Conservation (phyloP, 1,140 invertebrate species). For the Andrena cerasifolii region DNA sequence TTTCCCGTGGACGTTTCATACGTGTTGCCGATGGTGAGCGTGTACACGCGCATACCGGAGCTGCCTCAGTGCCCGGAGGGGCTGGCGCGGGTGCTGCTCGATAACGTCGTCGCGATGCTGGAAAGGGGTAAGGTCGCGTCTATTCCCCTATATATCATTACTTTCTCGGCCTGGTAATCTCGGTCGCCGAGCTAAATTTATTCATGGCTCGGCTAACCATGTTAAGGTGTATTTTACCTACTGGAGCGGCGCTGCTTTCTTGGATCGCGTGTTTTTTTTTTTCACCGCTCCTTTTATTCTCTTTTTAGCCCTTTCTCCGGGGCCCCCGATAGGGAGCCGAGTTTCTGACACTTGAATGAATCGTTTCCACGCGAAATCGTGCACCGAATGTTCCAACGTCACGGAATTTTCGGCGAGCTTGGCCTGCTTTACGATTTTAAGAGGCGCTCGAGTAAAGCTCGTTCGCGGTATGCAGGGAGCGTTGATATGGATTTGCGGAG, state of each 20-base stretch:
- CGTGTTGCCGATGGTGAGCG: constrained; percentile 24
- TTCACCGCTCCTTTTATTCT: fast-evolving
- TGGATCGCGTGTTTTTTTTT: not conserved
- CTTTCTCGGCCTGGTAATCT: constrained; percentile 62
- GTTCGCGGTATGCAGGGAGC: no score
- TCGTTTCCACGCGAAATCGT: no score
- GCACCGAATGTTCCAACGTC: no score
- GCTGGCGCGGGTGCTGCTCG: constrained; percentile 17
- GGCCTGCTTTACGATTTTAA: no score
- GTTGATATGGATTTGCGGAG: no score
- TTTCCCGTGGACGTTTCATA: constrained; percentile 41
- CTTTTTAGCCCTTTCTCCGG: no score
- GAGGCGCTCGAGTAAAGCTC: no score
- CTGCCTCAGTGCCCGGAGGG: not conserved
- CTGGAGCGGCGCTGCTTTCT: constrained; percentile 38
- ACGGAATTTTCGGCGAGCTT: no score
- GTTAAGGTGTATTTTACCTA: constrained; percentile 77
- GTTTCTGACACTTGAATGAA: no score
- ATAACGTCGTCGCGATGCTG: constrained; percentile 49
- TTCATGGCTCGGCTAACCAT: constrained; percentile 79
- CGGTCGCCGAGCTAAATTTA: constrained; percentile 77
- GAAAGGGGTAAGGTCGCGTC: constrained; percentile 49
- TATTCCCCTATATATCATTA: constrained; percentile 73
- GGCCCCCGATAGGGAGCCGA: no score
- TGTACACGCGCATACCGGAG: not conserved